phyloP scores from a whole-genome alignment of 2,113 vertebrate genomes.

The Asarcornis scutulata region DNA sequence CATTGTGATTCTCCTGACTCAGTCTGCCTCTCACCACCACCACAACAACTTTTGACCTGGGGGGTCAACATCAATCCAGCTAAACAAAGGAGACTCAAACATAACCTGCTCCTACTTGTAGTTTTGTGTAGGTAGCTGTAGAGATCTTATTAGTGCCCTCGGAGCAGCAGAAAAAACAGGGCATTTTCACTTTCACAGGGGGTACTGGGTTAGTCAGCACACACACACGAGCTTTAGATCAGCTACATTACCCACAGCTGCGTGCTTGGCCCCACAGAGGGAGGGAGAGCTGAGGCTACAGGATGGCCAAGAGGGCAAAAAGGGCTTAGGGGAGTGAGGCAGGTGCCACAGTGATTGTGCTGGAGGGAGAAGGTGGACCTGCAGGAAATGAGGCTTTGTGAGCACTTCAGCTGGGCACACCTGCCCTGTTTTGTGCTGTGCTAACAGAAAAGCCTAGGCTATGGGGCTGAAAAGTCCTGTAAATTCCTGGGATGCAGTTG shows the following conservation, averaged over 20 bases:
- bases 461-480: background rate
- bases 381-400: background rate
- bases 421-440: background rate
- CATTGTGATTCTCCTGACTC: background rate
- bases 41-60: background rate
- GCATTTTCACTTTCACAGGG: background rate
- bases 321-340: background rate
- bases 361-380: background rate
- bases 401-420: rapidly evolving
- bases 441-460: rapidly evolving
- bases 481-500: background rate
- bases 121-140: background rate
- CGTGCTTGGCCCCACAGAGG: background rate
- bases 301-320: background rate
- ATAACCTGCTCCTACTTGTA: background rate
- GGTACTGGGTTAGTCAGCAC: background rate
- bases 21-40: background rate
- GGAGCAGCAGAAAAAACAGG: background rate
- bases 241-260: background rate
- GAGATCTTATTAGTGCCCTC: background rate
- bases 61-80: background rate
- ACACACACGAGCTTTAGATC: background rate
- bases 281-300: background rate
- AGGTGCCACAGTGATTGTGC: background rate
- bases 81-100: background rate